phyloP scores from a whole-genome alignment of 2,797 vertebrate species.

The Xenopus petersii region DNA sequence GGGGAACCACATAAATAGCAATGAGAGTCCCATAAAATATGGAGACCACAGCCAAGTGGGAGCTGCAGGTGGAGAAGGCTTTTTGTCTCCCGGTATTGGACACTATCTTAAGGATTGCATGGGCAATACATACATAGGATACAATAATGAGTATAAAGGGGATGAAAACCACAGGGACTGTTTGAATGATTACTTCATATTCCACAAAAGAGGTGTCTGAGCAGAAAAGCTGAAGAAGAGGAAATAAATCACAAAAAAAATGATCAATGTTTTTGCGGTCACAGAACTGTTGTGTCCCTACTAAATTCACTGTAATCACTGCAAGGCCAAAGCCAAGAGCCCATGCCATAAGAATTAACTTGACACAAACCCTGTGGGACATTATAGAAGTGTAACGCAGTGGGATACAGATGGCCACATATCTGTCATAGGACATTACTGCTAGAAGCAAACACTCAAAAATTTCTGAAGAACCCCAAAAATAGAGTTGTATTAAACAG shows the following conservation, averaged over 20 bases:
- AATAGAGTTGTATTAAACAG: slow-evolving; percentile 47
- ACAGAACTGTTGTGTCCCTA: background rate
- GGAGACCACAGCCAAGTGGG: no score
- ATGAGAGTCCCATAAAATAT: no score
- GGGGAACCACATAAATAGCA: no score
- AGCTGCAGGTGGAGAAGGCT: no score
- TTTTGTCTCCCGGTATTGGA: background rate
- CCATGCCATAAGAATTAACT: slow-evolving; percentile 21
- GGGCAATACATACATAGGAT: background rate
- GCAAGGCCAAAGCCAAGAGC: slow-evolving; percentile 48
- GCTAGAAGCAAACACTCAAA: slow-evolving; percentile 54
- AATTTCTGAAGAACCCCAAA: slow-evolving; percentile 51
- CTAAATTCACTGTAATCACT: slow-evolving; percentile 30
- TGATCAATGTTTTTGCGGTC: slow-evolving; percentile 18
- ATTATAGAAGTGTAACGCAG: slow-evolving; percentile 47
- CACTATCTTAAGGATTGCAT: background rate
- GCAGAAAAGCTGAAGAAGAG: background rate
- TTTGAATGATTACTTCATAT: slow-evolving; percentile 13
- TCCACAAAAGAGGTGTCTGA: background rate
- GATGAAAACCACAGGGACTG: slow-evolving; percentile 8
- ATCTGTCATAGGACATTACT: slow-evolving; percentile 52
- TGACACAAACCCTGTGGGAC: slow-evolving; percentile 44
- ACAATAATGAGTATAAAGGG: background rate
- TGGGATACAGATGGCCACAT: slow-evolving; percentile 50
- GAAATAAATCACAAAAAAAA: slow-evolving; percentile 12